Evolutionary conservation across 1,140 invertebrate species (phyloP), one percentile per base, ranked within the genome.

Genomic region (Mylabris phalerata): DNA sequence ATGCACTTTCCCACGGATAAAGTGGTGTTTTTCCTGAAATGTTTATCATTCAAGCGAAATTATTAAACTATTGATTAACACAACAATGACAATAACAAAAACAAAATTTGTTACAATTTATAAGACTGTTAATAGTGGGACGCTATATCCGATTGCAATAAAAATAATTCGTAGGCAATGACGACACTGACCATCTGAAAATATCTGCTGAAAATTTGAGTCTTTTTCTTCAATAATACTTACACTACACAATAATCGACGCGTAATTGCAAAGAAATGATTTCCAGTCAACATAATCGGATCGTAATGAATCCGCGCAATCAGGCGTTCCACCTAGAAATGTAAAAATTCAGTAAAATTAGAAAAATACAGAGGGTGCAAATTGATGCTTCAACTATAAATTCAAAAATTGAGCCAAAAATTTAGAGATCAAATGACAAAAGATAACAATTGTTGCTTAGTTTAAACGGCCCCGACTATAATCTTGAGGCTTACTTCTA

Each of bases 141-240:
- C 19, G 19, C 19, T 19, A 19, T 32, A 7, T 32, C 4, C 32
- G 7, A 4, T 32, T 32, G 32, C 7, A 54, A 38, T n/a, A 54
- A 43, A 46, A 54, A 54, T 32, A 54, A 24, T 32, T 54, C 51
- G 9, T 54, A 54, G 10, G 41, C 46, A 19, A 54, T 45, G 24
- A 54, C 46, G 19, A n/a, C 32, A 46, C 51, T 45, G 11, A 45
- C 41, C 51, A 54, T 54, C 51, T 54, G 19, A 44, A 54, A 32
- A 54, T 42, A 54, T 46, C 24, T 27, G 11, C 25, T 47, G 7
- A 25, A 9, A 25, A 25, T 46, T 19, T 19, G 13, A 0, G 19
- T 19, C 19, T 32, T 32, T 32, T 32, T 32, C 7, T 32, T 32
- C 4, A 32, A 32, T 32, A 32, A 32, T 32, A 27, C 48, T 50